Evolutionary conservation across 30 jellyfish, hydroid and myxozoan genomes (phyloP), one percentile per base, ranked within the genome.

Genomic region (Pelagia noctiluca): DNA sequence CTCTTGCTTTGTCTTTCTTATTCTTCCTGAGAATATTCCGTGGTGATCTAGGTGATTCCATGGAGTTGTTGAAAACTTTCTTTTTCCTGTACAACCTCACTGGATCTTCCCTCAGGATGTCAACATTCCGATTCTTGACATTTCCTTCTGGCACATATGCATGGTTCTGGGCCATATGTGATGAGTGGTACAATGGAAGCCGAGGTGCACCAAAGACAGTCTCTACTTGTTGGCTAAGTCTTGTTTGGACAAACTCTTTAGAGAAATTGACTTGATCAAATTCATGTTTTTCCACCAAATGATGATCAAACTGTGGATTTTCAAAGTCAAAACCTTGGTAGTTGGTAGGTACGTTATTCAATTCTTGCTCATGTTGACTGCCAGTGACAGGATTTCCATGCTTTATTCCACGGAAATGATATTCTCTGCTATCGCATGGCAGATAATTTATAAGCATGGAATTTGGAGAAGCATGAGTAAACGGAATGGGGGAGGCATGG

Each of bases 301-400:
- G 69, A 22, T 72, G 68, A 29, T 87, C 96, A 0, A 80, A 34
- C 2, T 37, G 73, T 4, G 95, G 95, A 48, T 84, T 84, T 38
- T 84, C 63, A 57, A 76, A 80, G 30, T 87, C 91, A 49, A 76
- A 78, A 16, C 87, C 78, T 52, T 75, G 87, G 47, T 46, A 75
- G n/a, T n/a, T n/a, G n/a, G n/a, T n/a, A n/a, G n/a, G n/a, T n/a
- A n/a, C n/a, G n/a, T n/a, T n/a, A n/a, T n/a, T n/a, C n/a, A n/a
- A n/a, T n/a, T n/a, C n/a, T n/a, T n/a, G n/a, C n/a, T n/a, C n/a
- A n/a, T n/a, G n/a, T n/a, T n/a, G n/a, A n/a, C n/a, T n/a, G n/a
- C n/a, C n/a, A n/a, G n/a, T n/a, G n/a, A n/a, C n/a, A n/a, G n/a
- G n/a, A n/a, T n/a, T n/a, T n/a, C n/a, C n/a, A n/a, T n/a, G n/a